Base-by-base conservation (phyloP, 2,797 vertebrate species). In the Pempheris klunzingeri region DNA sequence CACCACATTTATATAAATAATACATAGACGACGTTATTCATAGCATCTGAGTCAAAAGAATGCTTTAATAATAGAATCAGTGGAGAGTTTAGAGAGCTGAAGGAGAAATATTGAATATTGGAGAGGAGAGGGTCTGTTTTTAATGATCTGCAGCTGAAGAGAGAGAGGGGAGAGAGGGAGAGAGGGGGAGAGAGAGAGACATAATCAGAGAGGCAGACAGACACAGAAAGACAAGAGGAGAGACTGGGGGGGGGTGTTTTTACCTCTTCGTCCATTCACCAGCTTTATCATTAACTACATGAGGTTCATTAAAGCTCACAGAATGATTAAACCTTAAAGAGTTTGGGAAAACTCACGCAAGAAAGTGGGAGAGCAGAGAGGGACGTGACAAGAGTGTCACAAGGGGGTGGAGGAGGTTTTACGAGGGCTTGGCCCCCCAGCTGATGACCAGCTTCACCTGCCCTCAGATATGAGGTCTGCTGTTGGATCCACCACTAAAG, bases 61-160 rank as follows among this genome's bases (percentile, higher is more conserved):
- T 74, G 68, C 36, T 65, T 90, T 61, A 90, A 88, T 82, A 88
- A 78, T 61, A 81, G 32, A 71, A 69, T 57, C 62, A 26, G 26
- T 74, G 73, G 49, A 77, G 78, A 86, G 82, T 87, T 88, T 71
- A 71, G 47, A 81, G 61, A 79, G 10, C 32, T n/a, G n/a, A n/a
- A 28, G 39, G 71, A 57, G 20, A 70, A 72, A 80, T 28, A 66
- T 10, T 72, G 47, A 70, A 75, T 73, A 81, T 69, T 52, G 49
- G 63, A 76, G 49, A 72, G 43, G 61, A 78, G 39, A 63, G 24
- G 38, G 64, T 43, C 70, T 82, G 67, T 71, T 76, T 84, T 85
- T 75, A 85, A 90, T 86, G 71, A 84, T 80, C 67, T 76, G 41
- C 68, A 78, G 82, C 80, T 78, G 75, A 54, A 52, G 39, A 18